Base-by-base conservation (phyloP, 2,797 vertebrate genomes). In the Takifugu ocellatus region DNA sequence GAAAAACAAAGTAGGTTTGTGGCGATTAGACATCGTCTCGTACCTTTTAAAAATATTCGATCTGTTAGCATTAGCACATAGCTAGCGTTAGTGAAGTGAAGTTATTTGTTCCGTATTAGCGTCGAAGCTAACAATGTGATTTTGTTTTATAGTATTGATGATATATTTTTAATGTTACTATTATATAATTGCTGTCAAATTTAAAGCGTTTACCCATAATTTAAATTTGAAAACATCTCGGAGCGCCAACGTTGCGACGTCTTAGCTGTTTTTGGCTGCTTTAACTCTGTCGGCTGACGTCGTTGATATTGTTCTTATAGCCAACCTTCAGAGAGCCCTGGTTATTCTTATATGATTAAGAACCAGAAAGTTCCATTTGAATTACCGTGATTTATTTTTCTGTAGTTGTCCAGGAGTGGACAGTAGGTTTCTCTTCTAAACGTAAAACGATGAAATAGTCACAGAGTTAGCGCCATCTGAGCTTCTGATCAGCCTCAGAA, bases 1-100 rank as follows among this genome's bases (percentile, higher is more conserved):
- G 73, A 51, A 59, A 57, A 59, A 42, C 59, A 56, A 77, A 88
- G 88, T 89, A 78, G 25, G 84, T 86, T 58, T 68, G 14, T 3
- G 7, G 24, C 1, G 14, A 59, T 51, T 36, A 26, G 11, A 9
- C 51, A 39, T 2, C 24, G 27, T 49, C 6, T 21, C 1, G 9
- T 47, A 46, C 56, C 42, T 21, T 60, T 51, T 61, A 56, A 77
- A 78, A 75, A 70, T 54, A 68, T 17, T 50, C 25, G 59, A 51
- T 56, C 60, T 51, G 51, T 31, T 80, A 84, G 78, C 75, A 21
- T 27, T 80, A 84, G 79, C 75, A 16, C 27, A 0, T 1, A 58
- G 78, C 83, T 77, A 70, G 57, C 59, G 57, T 76, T 81, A 81
- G 79, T 77, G 5, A 57, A 81, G 79, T 77, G 5, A 57, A 74